phyloP scores from a whole-genome alignment of 2,797 vertebrate genomes.

The Crenuchus spilurus region DNA sequence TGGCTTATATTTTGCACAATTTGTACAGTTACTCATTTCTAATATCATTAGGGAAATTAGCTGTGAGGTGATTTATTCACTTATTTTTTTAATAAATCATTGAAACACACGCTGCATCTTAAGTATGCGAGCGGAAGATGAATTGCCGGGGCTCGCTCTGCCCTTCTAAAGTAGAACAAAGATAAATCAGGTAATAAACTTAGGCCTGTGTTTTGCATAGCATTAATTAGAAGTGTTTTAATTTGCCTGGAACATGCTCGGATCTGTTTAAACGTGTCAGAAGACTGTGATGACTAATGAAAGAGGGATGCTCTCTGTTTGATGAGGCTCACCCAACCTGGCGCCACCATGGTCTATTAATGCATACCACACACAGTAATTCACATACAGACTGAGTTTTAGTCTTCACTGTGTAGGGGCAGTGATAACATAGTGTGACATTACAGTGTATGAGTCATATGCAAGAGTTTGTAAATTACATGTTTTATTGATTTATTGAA shows the following conservation, averaged over 20 bases:
- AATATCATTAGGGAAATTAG: conserved; percentile 86
- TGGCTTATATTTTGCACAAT: conserved; percentile 78
- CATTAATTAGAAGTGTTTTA: conserved; percentile 83
- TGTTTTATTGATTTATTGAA: too few species aligned
- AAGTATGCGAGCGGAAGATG: conserved; percentile 73
- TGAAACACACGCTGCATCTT: conserved; percentile 79
- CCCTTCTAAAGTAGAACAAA: conserved; percentile 79
- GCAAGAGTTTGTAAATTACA: too few species aligned
- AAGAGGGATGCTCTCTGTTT: conserved; percentile 37
- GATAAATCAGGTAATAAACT: conserved; percentile 84
- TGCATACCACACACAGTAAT: neutral
- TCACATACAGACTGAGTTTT: neutral
- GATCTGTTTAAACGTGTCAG: conserved; percentile 75
- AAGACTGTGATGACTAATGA: conserved; percentile 77
- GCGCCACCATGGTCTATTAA: neutral
- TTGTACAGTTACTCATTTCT: conserved; percentile 82
- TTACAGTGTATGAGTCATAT: too few species aligned
- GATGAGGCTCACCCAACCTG: conserved; percentile 22
- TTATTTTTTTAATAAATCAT: conserved; percentile 85
- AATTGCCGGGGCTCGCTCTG: conserved; percentile 70
- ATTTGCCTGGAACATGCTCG: conserved; percentile 78
- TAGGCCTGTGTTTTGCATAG: conserved; percentile 80
- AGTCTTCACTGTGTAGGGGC: neutral
- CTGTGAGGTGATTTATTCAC: conserved; percentile 81
- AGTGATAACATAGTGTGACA: neutral